A percentile compares a stretch with the other conserved stretches of the same genome.
phyloP scores from a whole-genome alignment of 2,888 invertebrate genomes.

The Tridacna crocea region DNA sequence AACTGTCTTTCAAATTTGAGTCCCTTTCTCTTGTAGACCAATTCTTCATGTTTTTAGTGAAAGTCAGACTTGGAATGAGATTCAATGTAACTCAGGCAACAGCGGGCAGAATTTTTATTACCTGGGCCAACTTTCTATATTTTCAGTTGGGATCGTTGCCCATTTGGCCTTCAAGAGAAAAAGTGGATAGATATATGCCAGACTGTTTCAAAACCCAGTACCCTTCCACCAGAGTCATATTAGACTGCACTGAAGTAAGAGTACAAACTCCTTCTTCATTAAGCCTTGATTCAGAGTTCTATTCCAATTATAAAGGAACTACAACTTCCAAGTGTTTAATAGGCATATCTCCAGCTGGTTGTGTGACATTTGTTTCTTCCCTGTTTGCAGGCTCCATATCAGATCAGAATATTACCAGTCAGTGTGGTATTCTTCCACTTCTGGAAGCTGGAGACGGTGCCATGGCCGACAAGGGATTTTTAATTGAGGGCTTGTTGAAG shows the following conservation, averaged over 20 bases:
- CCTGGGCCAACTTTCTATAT: constrained; percentile 42
- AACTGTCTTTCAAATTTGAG: constrained; percentile 11
- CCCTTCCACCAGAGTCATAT: constrained; percentile 38
- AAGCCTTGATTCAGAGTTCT: too few relatives aligned
- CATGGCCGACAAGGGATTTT: constrained; percentile 56
- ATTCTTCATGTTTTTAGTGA: constrained; percentile 33
- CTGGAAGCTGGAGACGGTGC: constrained; percentile 49
- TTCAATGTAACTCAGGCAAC: constrained; percentile 38
- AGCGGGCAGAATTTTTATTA: constrained; percentile 39
- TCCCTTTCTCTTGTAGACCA: constrained; percentile 12
- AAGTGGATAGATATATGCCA: too few relatives aligned
- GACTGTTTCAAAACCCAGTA: constrained; percentile 22
- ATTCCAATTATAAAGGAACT: too few relatives aligned
- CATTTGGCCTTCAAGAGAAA: constrained; percentile 29
- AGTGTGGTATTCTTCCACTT: constrained; percentile 36
- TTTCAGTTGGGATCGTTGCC: constrained; percentile 30
- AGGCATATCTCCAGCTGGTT: constrained; percentile 44
- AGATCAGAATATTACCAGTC: constrained; percentile 34
- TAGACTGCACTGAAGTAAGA: constrained; percentile 60
- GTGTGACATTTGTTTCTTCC: constrained; percentile 44
- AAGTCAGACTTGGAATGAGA: constrained; percentile 14
- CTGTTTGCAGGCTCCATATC: constrained; percentile 48
- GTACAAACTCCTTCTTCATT: constrained; percentile 44
- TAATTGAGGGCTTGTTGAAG: constrained; percentile 30
- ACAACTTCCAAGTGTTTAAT: constrained; percentile 31